phyloP scores from a whole-genome alignment of 2,888 invertebrate species.

The Buathra laborator region DNA sequence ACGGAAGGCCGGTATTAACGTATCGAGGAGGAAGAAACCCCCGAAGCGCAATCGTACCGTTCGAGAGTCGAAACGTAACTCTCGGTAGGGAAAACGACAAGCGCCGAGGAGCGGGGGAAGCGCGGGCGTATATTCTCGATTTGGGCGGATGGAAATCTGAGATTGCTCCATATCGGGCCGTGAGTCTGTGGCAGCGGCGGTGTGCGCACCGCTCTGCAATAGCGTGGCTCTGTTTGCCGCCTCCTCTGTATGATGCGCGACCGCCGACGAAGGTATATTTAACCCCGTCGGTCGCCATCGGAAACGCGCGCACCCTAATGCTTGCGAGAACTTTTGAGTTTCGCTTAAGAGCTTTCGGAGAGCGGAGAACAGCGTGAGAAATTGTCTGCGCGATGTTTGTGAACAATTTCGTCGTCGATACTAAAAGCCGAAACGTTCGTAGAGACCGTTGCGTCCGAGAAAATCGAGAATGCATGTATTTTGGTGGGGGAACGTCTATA shows the following conservation, averaged over 20 bases:
- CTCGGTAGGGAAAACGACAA: conserved; percentile 68
- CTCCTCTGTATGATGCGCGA: conserved; percentile 72
- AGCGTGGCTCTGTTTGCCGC: conserved; percentile 77
- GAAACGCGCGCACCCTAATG: conserved; percentile 30
- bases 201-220: conserved; percentile 79
- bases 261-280: conserved; percentile 80
- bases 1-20: too few relatives aligned
- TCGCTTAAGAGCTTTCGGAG: neutral
- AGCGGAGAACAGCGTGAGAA: neutral
- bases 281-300: conserved; percentile 77
- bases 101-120: conserved; percentile 74
- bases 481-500: too few relatives aligned
- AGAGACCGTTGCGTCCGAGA: too few relatives aligned
- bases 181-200: conserved; percentile 82
- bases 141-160: conserved; percentile 90
- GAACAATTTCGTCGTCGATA: too few relatives aligned
- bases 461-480: too few relatives aligned
- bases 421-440: too few relatives aligned
- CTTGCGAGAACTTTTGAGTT: conserved; percentile 7
- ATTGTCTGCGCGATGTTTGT: too few relatives aligned
- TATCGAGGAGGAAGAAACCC: conserved; percentile 37
- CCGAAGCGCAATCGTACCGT: conserved; percentile 66
- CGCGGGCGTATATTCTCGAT: conserved; percentile 87
- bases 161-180: conserved; percentile 90
- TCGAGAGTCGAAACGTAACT: conserved; percentile 70